Conservation (phyloP, 2,888 invertebrate species). For the Liposcelis brunnea region DNA sequence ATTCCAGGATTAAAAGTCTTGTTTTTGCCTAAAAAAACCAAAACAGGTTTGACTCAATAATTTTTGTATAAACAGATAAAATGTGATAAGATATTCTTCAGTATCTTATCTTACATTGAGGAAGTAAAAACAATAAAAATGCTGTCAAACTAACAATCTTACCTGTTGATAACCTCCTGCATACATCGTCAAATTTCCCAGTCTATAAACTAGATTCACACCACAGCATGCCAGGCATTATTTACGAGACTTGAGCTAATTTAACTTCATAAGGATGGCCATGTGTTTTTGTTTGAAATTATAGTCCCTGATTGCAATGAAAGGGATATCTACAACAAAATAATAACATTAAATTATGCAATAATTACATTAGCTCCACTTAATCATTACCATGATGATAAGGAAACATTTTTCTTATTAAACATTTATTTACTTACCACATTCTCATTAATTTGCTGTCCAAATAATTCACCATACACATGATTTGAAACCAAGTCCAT, state of each 20-base stretch:
- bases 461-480: conserved; percentile 38
- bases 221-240: conserved; percentile 69
- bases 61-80: not conserved
- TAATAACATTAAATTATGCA: not conserved
- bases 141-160: no score
- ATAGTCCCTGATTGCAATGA: conserved; percentile 28
- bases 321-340: conserved; percentile 15
- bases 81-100: not conserved
- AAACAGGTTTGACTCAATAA: no score
- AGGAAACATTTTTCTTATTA: no score
- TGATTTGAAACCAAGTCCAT: conserved; percentile 65
- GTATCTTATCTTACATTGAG: conserved; percentile 24
- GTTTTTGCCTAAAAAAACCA: conserved; percentile 43
- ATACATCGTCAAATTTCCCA: conserved; percentile 38
- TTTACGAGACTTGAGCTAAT: conserved; percentile 49
- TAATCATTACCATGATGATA: no score
- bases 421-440: no score
- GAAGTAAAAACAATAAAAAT: conserved; percentile 71
- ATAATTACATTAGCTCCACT: not conserved
- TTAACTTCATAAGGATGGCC: conserved; percentile 37
- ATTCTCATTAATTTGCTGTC: conserved; percentile 19
- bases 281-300: conserved; percentile 23
- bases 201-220: conserved; percentile 43
- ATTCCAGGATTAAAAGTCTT: conserved; percentile 60
- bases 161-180: conserved; percentile 37